These are phyloP conservation scores for Eustalomyia histrio DNA, from an alignment of 2,888 invertebrate genomes.

Conservation along the genomic window DNA sequence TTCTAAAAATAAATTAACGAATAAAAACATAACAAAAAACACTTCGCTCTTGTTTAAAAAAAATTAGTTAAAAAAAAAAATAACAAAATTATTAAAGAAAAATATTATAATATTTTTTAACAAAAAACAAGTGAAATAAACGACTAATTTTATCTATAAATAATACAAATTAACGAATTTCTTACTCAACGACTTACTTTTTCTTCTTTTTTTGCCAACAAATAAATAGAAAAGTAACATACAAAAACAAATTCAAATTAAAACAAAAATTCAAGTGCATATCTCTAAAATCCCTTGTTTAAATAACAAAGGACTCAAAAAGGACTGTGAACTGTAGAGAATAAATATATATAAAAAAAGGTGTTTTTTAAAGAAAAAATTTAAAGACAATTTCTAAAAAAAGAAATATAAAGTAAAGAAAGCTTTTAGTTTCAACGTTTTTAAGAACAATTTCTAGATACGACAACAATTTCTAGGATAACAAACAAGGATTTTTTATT, in stretches of 20 bases:
- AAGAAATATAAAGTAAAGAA: too few relatives aligned
- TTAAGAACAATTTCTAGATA: constrained; percentile 3
- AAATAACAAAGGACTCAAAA: constrained; percentile 51
- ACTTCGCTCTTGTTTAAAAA: constrained; percentile 51
- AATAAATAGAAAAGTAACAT: constrained; percentile 56
- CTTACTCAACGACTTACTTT: constrained; percentile 23
- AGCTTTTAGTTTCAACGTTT: background rate
- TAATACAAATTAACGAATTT: constrained; percentile 33
- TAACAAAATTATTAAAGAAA: constrained; percentile 31
- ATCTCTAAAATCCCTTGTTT: constrained; percentile 53
- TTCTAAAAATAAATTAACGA: constrained; percentile 54
- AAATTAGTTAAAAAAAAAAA: constrained; percentile 22
- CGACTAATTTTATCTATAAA: constrained; percentile 37
- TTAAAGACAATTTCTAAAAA: background rate
- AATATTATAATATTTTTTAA: constrained; percentile 15
- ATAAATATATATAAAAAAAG: background rate
- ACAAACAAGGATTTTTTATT: constrained; percentile 25
- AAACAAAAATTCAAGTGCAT: constrained; percentile 51
- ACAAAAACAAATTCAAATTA: constrained; percentile 21
- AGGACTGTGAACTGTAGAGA: constrained; percentile 49
- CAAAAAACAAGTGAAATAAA: constrained; percentile 50
- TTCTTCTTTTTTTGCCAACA: constrained; percentile 31
- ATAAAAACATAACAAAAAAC: constrained; percentile 26
- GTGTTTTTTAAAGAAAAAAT: constrained; percentile 18
- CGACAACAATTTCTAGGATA: constrained; percentile 1